A percentile compares a stretch with the other conserved stretches of the same genome.
Conservation (phyloP, 2,888 invertebrate species). For the Brachypalpus laphriformis region DNA sequence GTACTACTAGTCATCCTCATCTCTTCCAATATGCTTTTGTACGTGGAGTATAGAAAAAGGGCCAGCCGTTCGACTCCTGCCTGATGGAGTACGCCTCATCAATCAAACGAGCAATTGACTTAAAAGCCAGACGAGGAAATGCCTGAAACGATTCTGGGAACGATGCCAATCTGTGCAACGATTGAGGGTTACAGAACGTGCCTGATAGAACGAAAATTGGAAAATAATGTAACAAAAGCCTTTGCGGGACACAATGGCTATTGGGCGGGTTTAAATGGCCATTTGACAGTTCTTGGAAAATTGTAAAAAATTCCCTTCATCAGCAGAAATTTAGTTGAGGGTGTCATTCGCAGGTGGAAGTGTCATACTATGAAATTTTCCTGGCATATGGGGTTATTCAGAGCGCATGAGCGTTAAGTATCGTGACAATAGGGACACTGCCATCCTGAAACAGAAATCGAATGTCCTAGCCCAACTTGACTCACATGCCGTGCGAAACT, state of each 20-base stretch:
- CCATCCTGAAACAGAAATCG: too few relatives aligned
- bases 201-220: background rate
- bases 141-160: conserved; percentile 10
- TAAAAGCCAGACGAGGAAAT: conserved; percentile 28
- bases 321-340: background rate
- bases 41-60: background rate
- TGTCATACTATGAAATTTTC: too few relatives aligned
- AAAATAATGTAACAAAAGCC: background rate
- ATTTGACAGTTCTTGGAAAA: background rate
- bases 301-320: background rate
- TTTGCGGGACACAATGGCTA: background rate
- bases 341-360: too few relatives aligned
- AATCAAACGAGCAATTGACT: conserved; percentile 56
- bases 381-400: too few relatives aligned
- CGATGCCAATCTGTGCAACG: conserved; percentile 1
- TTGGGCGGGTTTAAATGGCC: background rate
- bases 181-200: conserved; percentile 7
- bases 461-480: too few relatives aligned
- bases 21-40: too few relatives aligned
- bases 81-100: conserved; percentile 25
- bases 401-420: too few relatives aligned
- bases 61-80: background rate
- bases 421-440: too few relatives aligned
- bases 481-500: too few relatives aligned
- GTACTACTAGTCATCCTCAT: background rate